Evolutionary conservation across 2,888 invertebrate species (phyloP), one percentile per base, ranked within the genome.

Genomic region (Achlya flavicornis): DNA sequence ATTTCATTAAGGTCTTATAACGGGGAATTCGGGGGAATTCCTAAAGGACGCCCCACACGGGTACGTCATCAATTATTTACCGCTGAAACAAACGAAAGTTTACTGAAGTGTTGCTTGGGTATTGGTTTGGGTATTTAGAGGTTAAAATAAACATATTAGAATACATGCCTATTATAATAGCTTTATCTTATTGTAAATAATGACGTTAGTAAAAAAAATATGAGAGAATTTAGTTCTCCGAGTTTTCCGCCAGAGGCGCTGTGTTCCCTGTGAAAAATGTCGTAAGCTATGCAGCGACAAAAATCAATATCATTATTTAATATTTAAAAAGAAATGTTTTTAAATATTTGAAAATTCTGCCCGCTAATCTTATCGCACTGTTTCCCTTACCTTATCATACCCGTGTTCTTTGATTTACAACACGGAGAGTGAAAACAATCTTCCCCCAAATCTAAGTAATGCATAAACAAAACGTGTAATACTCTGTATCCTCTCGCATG

Each of bases 381-480:
- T n/a, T n/a, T 46, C 46, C 46, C 46, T 33, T 7, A 43, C 12
- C 43, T 12, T n/a, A n/a, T n/a, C 6, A n/a, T n/a, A n/a, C 46
- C n/a, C 46, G n/a, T n/a, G 46, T n/a, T 46, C n/a, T 10, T n/a
- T n/a, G 46, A 46, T 46, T 46, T 46, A 46, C 46, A 46, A n/a
- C 46, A 46, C 46, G n/a, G 46, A 14, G 16, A 53, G 53, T 53
- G 53, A 53, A 53, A 53, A 53, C 53, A 53, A 53, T 53, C 19
- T 53, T 53, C 53, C 19, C 19, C 35, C n/a, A 38, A 38, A 57
- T 41, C 38, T 57, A 26, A 12, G 57, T 16, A 53, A 62, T 60
- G 58, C 64, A 64, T 64, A 66, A 68, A 63, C 63, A 68, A 60
- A 41, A 69, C 66, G 63, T 65, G 69, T 76, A 74, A 70, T 73